Percentiles rank a stretch among this genome's conserved stretches.
Evolutionary conservation across 2,888 invertebrate genomes (phyloP).

Genomic region (Fragum whitleyi): DNA sequence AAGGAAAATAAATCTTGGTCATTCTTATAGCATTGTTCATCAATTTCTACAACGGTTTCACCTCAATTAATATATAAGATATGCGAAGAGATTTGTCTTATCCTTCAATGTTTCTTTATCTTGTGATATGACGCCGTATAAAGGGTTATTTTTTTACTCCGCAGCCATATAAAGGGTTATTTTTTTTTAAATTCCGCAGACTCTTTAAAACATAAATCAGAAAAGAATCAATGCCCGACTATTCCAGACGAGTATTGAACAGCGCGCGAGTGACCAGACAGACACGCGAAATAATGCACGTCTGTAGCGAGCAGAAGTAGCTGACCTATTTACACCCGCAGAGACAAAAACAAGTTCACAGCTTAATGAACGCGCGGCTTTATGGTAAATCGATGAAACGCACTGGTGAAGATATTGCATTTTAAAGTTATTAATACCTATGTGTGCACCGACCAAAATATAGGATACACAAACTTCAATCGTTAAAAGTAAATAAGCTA

Average conservation of each 20-base stretch:
- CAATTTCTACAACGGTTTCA: no score
- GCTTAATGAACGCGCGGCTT: not conserved
- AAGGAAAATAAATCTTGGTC: no score
- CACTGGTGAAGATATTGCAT: not conserved
- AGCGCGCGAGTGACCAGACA: conserved; percentile 6
- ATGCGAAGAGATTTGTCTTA: no score
- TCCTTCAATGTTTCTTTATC: no score
- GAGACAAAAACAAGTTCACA: conserved; percentile 18
- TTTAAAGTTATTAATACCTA: conserved; percentile 9
- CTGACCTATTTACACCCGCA: conserved; percentile 19
- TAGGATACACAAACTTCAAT: not conserved
- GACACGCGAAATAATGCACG: conserved; percentile 16
- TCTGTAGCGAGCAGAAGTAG: not conserved
- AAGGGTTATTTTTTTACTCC: no score
- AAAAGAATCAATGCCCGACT: conserved; percentile 14
- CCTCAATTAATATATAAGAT: no score
- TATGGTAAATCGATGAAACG: conserved; percentile 18
- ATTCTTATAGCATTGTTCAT: no score
- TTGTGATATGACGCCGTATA: no score
- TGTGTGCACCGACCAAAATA: not conserved
- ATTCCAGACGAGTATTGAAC: conserved; percentile 8
- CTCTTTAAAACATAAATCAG: not conserved
- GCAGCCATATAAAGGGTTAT: not conserved
- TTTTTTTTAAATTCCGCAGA: not conserved
- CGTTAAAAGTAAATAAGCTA: conserved; percentile 1